Percentiles rank a stretch among this genome's conserved stretches.
phyloP scores from a whole-genome alignment of 2,797 vertebrate species.

The Accipiter superciliosus region DNA sequence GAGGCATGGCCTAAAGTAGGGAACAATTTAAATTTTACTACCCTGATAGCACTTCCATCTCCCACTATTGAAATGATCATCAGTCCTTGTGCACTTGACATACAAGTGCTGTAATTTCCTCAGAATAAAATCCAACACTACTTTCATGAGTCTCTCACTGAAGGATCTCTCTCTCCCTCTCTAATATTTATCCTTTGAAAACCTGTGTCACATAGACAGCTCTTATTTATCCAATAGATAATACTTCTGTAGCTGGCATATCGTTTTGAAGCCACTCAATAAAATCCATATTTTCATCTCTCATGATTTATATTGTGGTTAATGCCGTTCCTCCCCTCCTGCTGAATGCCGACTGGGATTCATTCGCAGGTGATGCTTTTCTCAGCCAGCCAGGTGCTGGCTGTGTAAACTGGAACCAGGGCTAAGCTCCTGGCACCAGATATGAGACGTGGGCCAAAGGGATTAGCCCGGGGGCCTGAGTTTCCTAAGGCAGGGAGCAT shows the following conservation, averaged over 20 bases:
- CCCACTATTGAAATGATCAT: slow-evolving; percentile 62
- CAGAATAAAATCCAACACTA: slow-evolving; percentile 54
- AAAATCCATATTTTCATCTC: slow-evolving; percentile 52
- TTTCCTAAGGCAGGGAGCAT: background rate
- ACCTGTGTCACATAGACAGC: slow-evolving; percentile 65
- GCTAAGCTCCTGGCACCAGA: slow-evolving; percentile 9
- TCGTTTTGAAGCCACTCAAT: slow-evolving; percentile 10
- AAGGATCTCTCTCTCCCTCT: slow-evolving; percentile 64
- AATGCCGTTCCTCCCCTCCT: background rate
- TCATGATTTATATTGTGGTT: background rate
- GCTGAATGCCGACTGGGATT: background rate
- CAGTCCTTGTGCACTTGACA: slow-evolving; percentile 34
- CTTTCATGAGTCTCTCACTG: slow-evolving; percentile 42
- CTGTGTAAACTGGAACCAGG: background rate
- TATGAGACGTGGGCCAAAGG: background rate
- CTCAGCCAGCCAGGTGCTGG: slow-evolving; percentile 24
- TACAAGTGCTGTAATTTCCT: slow-evolving; percentile 57
- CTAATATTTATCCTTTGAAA: slow-evolving; percentile 68
- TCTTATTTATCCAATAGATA: slow-evolving; percentile 66
- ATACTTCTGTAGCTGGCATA: slow-evolving; percentile 63
- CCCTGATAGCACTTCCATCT: slow-evolving; percentile 10
- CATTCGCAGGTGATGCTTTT: background rate
- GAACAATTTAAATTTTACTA: slow-evolving; percentile 34
- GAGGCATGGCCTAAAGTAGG: background rate
- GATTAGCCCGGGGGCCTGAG: slow-evolving; percentile 26